Base-by-base conservation (phyloP, 2,797 vertebrate genomes). In the Enteromius afrohamiltoni region DNA sequence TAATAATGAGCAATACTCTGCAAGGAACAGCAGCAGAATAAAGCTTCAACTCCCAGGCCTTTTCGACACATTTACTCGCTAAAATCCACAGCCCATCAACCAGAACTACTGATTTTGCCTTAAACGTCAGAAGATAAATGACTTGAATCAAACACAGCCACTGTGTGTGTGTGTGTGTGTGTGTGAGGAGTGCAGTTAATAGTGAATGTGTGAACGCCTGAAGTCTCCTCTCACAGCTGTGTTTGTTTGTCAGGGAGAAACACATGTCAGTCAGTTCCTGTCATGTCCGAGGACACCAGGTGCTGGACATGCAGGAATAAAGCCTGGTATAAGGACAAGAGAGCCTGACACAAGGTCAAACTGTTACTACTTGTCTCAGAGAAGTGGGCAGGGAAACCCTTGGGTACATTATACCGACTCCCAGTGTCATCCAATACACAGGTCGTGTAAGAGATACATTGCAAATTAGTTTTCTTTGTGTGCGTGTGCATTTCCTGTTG, bases 201-300 rank as follows among this genome's bases (percentile, higher is more conserved):
- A 74, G 77, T 65, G 17, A 67, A 64, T 40, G 64, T 80, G 69
- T 60, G 71, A 83, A 80, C 9, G 84, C 81, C 86, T 75, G 78
- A 69, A 81, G 86, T 55, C 29, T 31, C 14, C 45, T 40, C 40
- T 40, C 19, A 58, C 84, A 85, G 86, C 78, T 87, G 86, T 83
- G 83, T 77, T 80, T 87, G 67, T 83, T 85, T 84, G 80, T 77
- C 60, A 23, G 23, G 14, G 37, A 51, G 21, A 77, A 60, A 76
- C 47, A 62, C 60, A 71, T 37, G 62, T 80, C 80, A 79, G 51
- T 60, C 23, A 53, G 64, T 49, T 62, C 47, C 71, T 80, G 80
- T 83, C 77, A 85, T 53, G 77, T 85, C n/a, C 1, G 9, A 21
- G 53, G 64, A 73, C 69, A 83, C 23, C 69, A 80, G 78, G 85